phyloP scores from a whole-genome alignment of 1,140 invertebrate genomes.

The Meloidogyne hapla region DNA sequence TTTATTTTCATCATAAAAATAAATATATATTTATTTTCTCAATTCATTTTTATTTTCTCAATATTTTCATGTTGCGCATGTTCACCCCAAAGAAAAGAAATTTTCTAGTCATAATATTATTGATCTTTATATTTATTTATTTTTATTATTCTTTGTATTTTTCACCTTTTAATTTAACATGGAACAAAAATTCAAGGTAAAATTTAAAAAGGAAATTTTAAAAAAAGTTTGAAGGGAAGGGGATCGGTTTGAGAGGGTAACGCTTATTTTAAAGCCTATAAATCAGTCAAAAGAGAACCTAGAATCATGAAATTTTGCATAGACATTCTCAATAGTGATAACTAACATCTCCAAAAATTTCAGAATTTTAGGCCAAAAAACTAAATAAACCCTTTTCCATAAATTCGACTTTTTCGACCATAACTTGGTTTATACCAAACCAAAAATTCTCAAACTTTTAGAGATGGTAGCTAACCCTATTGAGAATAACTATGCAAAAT shows the following conservation, averaged over 20 bases:
- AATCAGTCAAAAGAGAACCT: background rate
- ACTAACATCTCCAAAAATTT: background rate
- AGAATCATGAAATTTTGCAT: background rate
- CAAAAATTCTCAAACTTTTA: background rate
- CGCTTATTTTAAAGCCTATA: background rate
- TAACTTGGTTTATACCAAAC: background rate
- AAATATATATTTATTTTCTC: no score
- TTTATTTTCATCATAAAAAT: no score
- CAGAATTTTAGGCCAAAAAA: background rate
- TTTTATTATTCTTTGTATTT: background rate
- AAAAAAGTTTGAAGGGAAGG: no score
- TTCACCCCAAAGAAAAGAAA: background rate
- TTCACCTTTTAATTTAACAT: background rate
- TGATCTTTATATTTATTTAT: background rate
- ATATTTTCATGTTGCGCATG: background rate
- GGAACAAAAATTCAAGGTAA: background rate
- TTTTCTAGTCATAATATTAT: background rate
- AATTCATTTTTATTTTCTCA: no score
- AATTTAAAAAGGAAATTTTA: no score
- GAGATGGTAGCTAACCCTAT: background rate
- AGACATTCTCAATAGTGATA: background rate
- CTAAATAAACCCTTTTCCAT: background rate
- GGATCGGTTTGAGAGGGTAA: background rate
- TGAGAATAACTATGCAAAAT: background rate
- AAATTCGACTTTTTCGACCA: background rate